Conservation (phyloP, 2,797 vertebrate genomes). For the Amblyopsis hoosieri region DNA sequence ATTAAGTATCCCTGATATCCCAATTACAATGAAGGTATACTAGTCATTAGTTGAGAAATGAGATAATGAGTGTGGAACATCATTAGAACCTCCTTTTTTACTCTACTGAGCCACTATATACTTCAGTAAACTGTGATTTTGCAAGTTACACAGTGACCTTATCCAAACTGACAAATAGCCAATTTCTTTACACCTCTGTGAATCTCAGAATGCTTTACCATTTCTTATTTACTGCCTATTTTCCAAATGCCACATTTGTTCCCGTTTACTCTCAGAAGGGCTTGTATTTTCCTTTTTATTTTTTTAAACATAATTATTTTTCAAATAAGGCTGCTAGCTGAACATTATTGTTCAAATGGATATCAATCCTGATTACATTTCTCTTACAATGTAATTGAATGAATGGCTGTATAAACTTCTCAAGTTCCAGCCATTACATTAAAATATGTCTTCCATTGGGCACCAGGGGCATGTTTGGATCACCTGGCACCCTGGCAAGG, state of each 20-base stretch:
- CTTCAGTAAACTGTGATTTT: slow-evolving; percentile 57
- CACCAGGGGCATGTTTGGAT: too few species aligned
- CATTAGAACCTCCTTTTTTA: slow-evolving; percentile 36
- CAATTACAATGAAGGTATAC: slow-evolving; percentile 38
- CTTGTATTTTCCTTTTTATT: slow-evolving; percentile 10
- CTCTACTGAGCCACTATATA: slow-evolving; percentile 28
- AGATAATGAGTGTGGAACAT: slow-evolving; percentile 41
- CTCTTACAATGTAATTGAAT: neutral
- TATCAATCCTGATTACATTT: slow-evolving; percentile 8
- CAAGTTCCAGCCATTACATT: neutral
- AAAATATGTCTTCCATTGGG: too few species aligned
- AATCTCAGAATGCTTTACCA: slow-evolving; percentile 48
- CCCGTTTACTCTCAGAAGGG: slow-evolving; percentile 50
- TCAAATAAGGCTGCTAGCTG: slow-evolving; percentile 16
- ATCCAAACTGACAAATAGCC: slow-evolving; percentile 72
- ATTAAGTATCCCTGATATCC: slow-evolving; percentile 10
- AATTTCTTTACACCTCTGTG: slow-evolving; percentile 60
- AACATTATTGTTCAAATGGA: slow-evolving; percentile 15
- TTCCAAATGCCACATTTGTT: slow-evolving; percentile 76
- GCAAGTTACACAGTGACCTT: slow-evolving; percentile 69
- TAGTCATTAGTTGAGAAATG: slow-evolving; percentile 46
- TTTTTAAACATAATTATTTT: slow-evolving; percentile 2
- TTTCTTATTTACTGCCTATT: slow-evolving; percentile 62
- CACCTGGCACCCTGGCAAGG: too few species aligned
- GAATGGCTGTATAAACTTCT: neutral